Base-by-base conservation (phyloP, 2,797 vertebrate species). In the Phoxinus dragarum region DNA sequence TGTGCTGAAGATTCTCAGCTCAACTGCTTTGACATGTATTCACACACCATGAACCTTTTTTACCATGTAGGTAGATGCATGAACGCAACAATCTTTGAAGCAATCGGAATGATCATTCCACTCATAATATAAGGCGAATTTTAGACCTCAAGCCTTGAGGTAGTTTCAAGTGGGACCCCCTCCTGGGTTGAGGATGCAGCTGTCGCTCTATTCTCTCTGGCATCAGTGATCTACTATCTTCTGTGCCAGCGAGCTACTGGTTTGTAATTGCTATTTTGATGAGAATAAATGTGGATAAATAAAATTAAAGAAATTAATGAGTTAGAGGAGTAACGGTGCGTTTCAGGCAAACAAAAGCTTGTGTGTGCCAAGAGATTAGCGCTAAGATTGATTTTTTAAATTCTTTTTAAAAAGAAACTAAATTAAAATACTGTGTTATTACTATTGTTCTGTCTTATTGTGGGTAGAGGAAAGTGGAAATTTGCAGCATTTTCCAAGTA, bases 231-330 rank as follows among this genome's bases (percentile, higher is more conserved):
- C 75, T 40, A 77, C 52, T 40, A 61, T 77, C 14, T 77, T 16
- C 36, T 17, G 23, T 77, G 82, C 72, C 72, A 68, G 76, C 4
- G 47, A 59, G 76, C 68, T 74, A 44, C 76, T 88, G 87, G 85
- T 87, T 72, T 82, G 86, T 92, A 93, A 93, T 93, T 92, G 90
- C 90, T 89, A 85, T 92, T 92, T 87, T 91, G 52, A 68, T 44
- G 27, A 23, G 31, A 68, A 42, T 17, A 73, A 47, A 82, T 56
- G 10, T 72, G 59, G 54, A 72, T 59, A 66, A 77, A 69, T 52
- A 44, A 73, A 64, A 67, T 54, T 4, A 52, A 86, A 64, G 14
- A 71, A 79, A 69, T 81, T 19, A 77, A 76, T 66, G 67, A 82
- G 23, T 42, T 23, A 49, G 17, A 47, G 44, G 54, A 40, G 59